These are phyloP conservation scores for Montipora sp. DNA, from an alignment of 64 coral and sea anemone genomes.

Conservation along the genomic window DNA sequence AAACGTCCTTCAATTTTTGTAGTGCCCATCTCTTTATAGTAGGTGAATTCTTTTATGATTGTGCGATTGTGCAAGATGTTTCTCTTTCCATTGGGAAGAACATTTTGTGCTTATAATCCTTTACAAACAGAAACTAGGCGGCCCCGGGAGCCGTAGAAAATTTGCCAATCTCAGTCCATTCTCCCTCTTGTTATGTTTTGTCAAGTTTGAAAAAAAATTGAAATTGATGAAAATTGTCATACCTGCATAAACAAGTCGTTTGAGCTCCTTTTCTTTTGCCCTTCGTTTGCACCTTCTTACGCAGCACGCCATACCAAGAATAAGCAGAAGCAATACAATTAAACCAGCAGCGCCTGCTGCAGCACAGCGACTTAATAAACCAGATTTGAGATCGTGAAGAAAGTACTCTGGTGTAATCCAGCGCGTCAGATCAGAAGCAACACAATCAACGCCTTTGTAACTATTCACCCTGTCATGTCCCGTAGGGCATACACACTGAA, in stretches of 20 bases:
- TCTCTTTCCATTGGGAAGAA: no score
- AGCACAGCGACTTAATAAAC: background rate
- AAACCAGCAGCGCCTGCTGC: background rate
- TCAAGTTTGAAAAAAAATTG: no score
- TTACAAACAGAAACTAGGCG: no score
- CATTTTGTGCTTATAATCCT: no score
- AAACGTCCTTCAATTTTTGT: no score
- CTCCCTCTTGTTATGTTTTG: no score
- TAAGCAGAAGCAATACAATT: background rate
- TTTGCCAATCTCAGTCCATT: no score
- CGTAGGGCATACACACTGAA: constrained; percentile 15
- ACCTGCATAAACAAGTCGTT: constrained; percentile 11
- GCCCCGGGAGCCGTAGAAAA: no score
- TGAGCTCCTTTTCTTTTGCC: background rate
- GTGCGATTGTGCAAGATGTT: no score
- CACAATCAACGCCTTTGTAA: background rate
- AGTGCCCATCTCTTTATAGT: no score
- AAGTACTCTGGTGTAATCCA: background rate
- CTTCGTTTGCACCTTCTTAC: background rate
- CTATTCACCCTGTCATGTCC: background rate
- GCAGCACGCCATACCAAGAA: background rate
- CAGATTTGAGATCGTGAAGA: background rate
- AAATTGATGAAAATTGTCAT: background rate
- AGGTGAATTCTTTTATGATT: no score
- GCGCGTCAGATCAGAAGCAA: background rate